Base-by-base conservation (phyloP, 2,888 invertebrate genomes). In the Yponomeuta evonymella region DNA sequence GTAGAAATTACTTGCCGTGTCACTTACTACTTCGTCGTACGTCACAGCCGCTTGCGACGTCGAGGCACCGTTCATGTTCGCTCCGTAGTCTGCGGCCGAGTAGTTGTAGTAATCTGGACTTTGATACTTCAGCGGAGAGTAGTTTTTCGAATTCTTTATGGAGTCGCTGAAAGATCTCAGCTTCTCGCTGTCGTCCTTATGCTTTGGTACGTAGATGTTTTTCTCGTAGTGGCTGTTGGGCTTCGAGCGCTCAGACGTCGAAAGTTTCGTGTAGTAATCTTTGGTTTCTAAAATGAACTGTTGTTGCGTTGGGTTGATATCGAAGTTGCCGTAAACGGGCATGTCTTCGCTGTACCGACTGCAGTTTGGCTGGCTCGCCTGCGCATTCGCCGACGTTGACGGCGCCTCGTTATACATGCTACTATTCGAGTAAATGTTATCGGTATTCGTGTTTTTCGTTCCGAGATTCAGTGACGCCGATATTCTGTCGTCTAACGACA, bases 391-490 rank as follows among this genome's bases (percentile, higher is more conserved):
- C 0, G 84, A 83, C 0, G 83, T 79, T 0, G 83, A 79, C 0
- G 85, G 79, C 15, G 75, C 76, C 6, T 76, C 76, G 30, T 74
- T 79, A 72, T 81, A 83, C 0, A 77, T 70, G 63, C 74, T 75
- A 12, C 76, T 81, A 71, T 89, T 89, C 2, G 84, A 81, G 74
- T 90, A 90, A 48, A 86, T 73, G 62, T 83, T 85, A 69, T 90
- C 89, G 70, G 78, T 80, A 72, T 89, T 88, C 3, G 82, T 86
- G 72, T 88, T 88, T 72, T 89, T 90, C 65, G 84, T 83, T 81
- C 89, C 85, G 79, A 92, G 89, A 83, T 92, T 92, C 77, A 92
- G 75, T 6, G 92, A 92, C 81, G 89, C 89, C 0, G 92, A 92
- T 74, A 92, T 91, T 84, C 84, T 83, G 74, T 92, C 92, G 76